phyloP scores from a whole-genome alignment of 2,113 vertebrate genomes.

The Psettodes erumei region DNA sequence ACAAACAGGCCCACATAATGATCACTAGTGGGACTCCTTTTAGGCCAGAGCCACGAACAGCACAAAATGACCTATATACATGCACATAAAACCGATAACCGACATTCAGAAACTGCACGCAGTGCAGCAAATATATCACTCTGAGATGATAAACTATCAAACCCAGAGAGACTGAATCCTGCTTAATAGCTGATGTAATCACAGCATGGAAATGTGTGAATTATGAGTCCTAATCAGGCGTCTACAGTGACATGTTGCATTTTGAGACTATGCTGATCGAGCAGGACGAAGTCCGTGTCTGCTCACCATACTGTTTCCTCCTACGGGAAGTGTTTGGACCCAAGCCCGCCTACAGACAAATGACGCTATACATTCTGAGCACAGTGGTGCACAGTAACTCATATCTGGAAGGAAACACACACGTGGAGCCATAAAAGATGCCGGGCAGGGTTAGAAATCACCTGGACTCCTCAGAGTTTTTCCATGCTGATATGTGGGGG shows the following conservation, averaged over 20 bases:
- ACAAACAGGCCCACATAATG: conserved; percentile 69
- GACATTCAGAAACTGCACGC: conserved; percentile 18
- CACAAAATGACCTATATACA: conserved; percentile 45
- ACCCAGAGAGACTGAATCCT: conserved; percentile 52
- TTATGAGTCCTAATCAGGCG: conserved; percentile 46
- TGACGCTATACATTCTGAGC: conserved; percentile 51
- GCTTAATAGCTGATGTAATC: conserved; percentile 66
- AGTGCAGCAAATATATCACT: conserved; percentile 33
- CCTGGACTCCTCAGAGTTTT: conserved; percentile 27
- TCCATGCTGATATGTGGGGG: conserved; percentile 48
- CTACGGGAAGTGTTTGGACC: conserved; percentile 46
- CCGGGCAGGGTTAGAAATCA: conserved; percentile 57
- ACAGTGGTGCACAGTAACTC: conserved; percentile 44
- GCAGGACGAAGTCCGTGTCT: conserved; percentile 52
- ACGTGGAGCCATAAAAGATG: conserved; percentile 58
- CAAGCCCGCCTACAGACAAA: conserved; percentile 59
- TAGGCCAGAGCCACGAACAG: conserved; percentile 27
- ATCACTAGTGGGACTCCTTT: conserved; percentile 62
- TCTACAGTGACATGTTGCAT: conserved; percentile 12
- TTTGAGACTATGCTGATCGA: conserved; percentile 55
- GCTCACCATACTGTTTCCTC: conserved; percentile 39
- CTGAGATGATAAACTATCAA: conserved; percentile 50
- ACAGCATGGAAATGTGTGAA: conserved; percentile 49
- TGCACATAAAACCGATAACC: conserved; percentile 34
- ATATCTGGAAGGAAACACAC: conserved; percentile 37